Conservation (phyloP, 2,113 vertebrate species). For the Gobio gobio region DNA sequence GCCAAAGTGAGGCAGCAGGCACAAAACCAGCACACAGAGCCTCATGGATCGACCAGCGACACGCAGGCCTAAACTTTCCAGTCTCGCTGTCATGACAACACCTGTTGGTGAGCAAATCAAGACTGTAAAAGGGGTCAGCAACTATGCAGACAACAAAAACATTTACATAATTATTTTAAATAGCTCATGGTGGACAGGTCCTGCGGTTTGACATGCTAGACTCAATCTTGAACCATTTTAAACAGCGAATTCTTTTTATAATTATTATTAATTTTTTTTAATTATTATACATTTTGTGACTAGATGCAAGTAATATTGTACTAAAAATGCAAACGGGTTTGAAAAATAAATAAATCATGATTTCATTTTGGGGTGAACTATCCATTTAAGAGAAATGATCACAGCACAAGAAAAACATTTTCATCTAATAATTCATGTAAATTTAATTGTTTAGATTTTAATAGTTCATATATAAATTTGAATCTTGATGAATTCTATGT, state of each 20-base stretch:
- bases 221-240: background rate
- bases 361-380: background rate
- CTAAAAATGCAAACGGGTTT: too few species aligned
- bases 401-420: background rate
- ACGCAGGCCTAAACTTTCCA: slow-evolving; percentile 27
- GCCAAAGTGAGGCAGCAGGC: slow-evolving; percentile 64
- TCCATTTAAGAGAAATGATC: background rate
- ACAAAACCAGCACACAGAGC: slow-evolving; percentile 71
- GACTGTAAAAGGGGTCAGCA: background rate
- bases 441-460: background rate
- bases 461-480: background rate
- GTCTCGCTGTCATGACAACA: slow-evolving; percentile 47
- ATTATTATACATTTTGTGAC: background rate
- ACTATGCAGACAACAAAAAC: background rate
- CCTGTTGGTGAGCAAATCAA: slow-evolving; percentile 57
- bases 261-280: background rate
- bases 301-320: too few species aligned
- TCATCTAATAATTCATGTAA: background rate
- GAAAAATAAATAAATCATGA: background rate
- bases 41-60: slow-evolving; percentile 58
- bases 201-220: background rate
- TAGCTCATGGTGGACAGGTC: background rate
- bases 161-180: background rate
- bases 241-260: too few species aligned
- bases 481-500: background rate